phyloP scores from a whole-genome alignment of 2,888 invertebrate genomes.

The Asteroscopus sphinx region DNA sequence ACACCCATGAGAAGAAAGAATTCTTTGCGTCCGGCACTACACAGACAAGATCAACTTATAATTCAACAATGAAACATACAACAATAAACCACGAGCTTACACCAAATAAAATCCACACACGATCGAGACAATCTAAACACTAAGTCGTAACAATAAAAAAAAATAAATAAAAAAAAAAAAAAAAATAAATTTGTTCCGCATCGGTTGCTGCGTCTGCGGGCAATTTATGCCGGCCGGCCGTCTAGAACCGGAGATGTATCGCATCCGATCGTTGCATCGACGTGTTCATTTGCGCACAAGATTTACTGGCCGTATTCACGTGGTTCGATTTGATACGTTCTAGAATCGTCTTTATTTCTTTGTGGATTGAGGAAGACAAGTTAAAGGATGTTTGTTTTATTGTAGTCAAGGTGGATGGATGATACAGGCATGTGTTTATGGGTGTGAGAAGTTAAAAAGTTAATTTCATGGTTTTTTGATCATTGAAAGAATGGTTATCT shows the following conservation, averaged over 20 bases:
- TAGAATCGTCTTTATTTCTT: slow-evolving; percentile 42
- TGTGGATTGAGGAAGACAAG: slow-evolving; percentile 14
- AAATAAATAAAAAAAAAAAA: too few relatives aligned
- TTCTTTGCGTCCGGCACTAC: too few relatives aligned
- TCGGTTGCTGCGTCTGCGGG: slow-evolving; percentile 74
- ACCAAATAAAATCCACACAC: slow-evolving; percentile 49
- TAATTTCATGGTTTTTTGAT: too few relatives aligned
- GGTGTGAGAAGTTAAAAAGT: neutral
- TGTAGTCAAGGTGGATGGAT: neutral
- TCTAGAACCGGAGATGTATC: slow-evolving; percentile 76
- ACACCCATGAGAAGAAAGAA: too few relatives aligned
- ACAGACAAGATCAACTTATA: too few relatives aligned
- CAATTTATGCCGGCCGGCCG: slow-evolving; percentile 75
- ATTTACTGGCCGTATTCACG: slow-evolving; percentile 68
- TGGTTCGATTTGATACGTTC: slow-evolving; percentile 55
- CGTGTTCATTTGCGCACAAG: slow-evolving; percentile 78
- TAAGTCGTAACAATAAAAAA: slow-evolving; percentile 61
- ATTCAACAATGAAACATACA: too few relatives aligned
- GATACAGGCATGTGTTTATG: too few relatives aligned
- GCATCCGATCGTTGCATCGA: slow-evolving; percentile 76
- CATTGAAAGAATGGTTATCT: too few relatives aligned
- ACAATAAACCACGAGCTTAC: slow-evolving; percentile 5
- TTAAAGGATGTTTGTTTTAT: slow-evolving; percentile 13
- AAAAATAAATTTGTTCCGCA: slow-evolving; percentile 69
- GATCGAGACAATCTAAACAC: slow-evolving; percentile 55